Evolutionary conservation across 2,113 vertebrate species (phyloP).

Genomic region (Oxygymnocypris stewartii): DNA sequence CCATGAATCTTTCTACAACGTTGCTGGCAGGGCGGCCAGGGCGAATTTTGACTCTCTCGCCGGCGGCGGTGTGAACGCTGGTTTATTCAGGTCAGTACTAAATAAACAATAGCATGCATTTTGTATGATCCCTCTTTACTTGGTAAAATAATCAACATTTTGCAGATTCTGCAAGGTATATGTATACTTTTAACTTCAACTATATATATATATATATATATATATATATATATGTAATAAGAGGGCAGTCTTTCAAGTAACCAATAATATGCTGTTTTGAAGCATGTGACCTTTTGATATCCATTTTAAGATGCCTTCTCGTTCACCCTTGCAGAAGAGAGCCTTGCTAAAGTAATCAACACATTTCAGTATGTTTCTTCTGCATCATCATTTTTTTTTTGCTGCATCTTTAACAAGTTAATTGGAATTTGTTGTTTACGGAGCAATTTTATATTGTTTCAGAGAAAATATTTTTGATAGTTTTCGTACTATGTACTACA

Average conservation of each 20-base stretch:
- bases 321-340: not conserved
- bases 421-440: not conserved
- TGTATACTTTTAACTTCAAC: no score
- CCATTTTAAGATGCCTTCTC: not conserved
- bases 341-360: not conserved
- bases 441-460: not conserved
- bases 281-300: not conserved
- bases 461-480: not conserved
- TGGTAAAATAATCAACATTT: no score
- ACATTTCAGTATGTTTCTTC: not conserved
- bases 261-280: not conserved
- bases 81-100: no score
- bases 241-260: not conserved
- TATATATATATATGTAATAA: not conserved
- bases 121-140: no score
- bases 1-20: no score
- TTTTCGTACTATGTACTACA: not conserved
- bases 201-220: no score
- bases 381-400: constrained; percentile 3
- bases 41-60: no score
- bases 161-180: no score
- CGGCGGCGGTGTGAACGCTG: no score
- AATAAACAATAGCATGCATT: no score
- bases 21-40: no score
- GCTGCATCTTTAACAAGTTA: not conserved